phyloP scores from a whole-genome alignment of 2,888 invertebrate species.

The Lasioglossum pauxillum region DNA sequence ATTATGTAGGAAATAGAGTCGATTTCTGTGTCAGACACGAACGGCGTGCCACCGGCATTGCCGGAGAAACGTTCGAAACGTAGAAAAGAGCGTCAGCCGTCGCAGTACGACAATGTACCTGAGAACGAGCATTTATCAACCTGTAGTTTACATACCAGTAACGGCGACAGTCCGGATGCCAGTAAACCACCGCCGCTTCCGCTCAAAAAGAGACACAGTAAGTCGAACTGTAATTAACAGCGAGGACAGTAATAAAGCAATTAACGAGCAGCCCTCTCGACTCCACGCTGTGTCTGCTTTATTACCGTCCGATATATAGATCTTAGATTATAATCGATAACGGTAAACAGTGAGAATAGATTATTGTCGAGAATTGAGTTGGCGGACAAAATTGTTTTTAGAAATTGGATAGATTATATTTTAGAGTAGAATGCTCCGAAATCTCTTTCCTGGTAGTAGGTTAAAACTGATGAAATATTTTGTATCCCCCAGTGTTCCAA shows the following conservation, averaged over 20 bases:
- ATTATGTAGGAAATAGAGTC: constrained; percentile 79
- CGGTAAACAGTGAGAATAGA: background rate
- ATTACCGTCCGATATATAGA: constrained; percentile 31
- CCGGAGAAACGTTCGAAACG: constrained; percentile 87
- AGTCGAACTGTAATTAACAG: constrained; percentile 85
- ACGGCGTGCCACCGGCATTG: constrained; percentile 86
- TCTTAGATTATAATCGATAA: background rate
- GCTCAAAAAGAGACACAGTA: constrained; percentile 97
- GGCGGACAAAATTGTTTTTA: constrained; percentile 22
- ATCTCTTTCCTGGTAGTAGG: constrained; percentile 56
- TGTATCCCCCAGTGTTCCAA: constrained; percentile 93
- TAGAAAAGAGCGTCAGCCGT: constrained; percentile 87
- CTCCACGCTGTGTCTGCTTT: constrained; percentile 24
- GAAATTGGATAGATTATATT: constrained; percentile 41
- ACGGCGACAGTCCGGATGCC: constrained; percentile 86
- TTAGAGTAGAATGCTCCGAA: constrained; percentile 59
- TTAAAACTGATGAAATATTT: constrained; percentile 84
- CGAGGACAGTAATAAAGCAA: constrained; percentile 36
- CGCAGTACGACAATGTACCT: constrained; percentile 90
- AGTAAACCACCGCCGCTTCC: constrained; percentile 94
- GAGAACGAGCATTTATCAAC: constrained; percentile 85
- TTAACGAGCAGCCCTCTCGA: background rate
- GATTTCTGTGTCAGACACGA: constrained; percentile 70
- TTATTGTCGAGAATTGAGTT: constrained; percentile 9
- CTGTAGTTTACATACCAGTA: constrained; percentile 82